Base-by-base conservation (phyloP, 2,113 vertebrate species). In the Pituophis catenifer region DNA sequence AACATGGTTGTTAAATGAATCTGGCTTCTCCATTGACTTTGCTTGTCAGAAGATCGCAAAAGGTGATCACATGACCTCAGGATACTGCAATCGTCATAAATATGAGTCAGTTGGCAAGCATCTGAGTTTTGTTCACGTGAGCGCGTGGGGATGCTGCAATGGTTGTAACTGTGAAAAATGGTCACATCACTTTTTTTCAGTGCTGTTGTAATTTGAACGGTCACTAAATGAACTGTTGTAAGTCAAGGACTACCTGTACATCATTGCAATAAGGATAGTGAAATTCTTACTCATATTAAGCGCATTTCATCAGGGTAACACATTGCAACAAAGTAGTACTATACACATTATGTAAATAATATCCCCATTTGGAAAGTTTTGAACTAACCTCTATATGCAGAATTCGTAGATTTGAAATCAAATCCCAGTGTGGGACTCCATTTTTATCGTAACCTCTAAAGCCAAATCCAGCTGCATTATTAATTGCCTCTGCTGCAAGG, bases 381-480 rank as follows among this genome's bases (percentile, higher is more conserved):
- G 24, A 55, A 98, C 98, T 93, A 85, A 99, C 99, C 99, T 99
- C 99, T 96, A 99, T 99, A 86, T 99, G 98, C 94, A 98, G 97
- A 95, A 99, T 99, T 97, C 98, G 98, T 96, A 99, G 96, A 93
- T 99, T 99, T 94, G 99, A 99, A 94, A 99, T 98, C 65, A 98
- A 95, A 96, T 99, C 99, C 99, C 99, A 99, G 92, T 94, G 97
- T 5, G 98, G 98, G 26, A 94, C 97, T 96, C 99, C 99, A 11
- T 99, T 98, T 97, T 98, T 98, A 95, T 99, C 98, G 29, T 99
- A 99, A 12, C 99, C 99, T 95, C 99, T 98, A 96, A 99, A 99
- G 55, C 99, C 99, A 93, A 99, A 99, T 87, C 99, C 99, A 0
- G 99, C 99, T 1, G 99, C 99, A n/a, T 99, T 99, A 97, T 99